Evolutionary conservation across 2,797 vertebrate genomes (phyloP).

Genomic region (Tolypeutes matacus): DNA sequence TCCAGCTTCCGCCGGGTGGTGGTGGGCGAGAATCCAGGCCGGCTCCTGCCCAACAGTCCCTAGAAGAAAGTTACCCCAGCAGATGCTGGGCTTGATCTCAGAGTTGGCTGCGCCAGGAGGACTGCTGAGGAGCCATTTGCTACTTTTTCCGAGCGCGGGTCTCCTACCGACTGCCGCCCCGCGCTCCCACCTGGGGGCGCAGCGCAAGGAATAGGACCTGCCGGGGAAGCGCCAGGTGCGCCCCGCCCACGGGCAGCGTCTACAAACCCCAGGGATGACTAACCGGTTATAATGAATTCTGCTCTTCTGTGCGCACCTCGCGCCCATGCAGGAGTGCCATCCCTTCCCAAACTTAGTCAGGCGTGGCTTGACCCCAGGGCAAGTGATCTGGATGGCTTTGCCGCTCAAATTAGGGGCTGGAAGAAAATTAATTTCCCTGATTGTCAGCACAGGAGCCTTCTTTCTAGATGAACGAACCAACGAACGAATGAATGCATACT

Average conservation of each 20-base stretch:
- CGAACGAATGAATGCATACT: background rate
- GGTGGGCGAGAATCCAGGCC: background rate
- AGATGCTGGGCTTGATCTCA: background rate
- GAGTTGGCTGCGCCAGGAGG: background rate
- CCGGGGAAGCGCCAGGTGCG: constrained; percentile 67
- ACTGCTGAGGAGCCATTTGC: background rate
- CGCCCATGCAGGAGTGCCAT: constrained; percentile 45
- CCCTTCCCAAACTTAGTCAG: constrained; percentile 59
- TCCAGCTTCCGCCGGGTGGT: background rate
- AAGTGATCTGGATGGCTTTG: constrained; percentile 5
- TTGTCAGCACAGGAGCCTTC: background rate
- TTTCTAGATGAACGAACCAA: constrained; percentile 36
- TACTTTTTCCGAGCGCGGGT: background rate
- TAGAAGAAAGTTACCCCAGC: constrained; percentile 47
- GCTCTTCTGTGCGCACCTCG: constrained; percentile 78
- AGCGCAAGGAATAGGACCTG: constrained; percentile 19
- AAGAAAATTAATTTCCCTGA: constrained; percentile 64
- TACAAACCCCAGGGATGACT: constrained; percentile 81
- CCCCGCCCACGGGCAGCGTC: constrained; percentile 67
- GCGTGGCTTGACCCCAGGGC: constrained; percentile 47
- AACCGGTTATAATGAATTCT: constrained; percentile 81
- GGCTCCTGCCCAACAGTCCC: background rate
- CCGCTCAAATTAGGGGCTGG: background rate
- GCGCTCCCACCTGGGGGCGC: background rate
- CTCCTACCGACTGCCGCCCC: background rate